phyloP scores from a whole-genome alignment of 2,888 invertebrate species.

The Leptothorax acervorum region DNA sequence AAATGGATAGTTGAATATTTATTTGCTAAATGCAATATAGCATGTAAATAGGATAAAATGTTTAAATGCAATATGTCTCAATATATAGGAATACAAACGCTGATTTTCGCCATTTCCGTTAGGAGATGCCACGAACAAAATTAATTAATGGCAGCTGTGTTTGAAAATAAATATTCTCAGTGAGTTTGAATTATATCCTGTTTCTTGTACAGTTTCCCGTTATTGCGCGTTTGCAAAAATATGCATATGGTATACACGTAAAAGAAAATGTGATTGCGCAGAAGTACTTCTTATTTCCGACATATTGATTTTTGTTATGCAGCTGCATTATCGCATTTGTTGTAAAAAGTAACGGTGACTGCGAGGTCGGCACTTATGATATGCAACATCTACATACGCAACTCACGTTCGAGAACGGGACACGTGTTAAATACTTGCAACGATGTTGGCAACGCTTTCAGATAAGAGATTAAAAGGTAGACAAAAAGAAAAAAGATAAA shows the following conservation, averaged over 20 bases:
- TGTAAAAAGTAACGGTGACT: not conserved
- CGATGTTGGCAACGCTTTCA: slow-evolving; percentile 6
- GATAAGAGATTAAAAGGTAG: slow-evolving; percentile 34
- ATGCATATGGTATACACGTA: not conserved
- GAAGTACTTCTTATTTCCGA: not conserved
- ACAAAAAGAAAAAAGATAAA: not conserved
- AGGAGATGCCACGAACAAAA: not conserved
- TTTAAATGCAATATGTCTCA: not conserved
- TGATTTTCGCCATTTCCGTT: not conserved
- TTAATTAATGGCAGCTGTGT: slow-evolving; percentile 2
- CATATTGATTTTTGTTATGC: slow-evolving; percentile 16
- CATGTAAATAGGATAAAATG: not conserved
- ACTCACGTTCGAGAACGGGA: slow-evolving; percentile 6
- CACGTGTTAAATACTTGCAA: slow-evolving; percentile 14
- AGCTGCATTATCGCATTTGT: not conserved
- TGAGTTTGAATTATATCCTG: not conserved
- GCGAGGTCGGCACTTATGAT: not conserved
- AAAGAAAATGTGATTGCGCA: not conserved
- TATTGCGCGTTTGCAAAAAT: not conserved
- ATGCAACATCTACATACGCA: not conserved
- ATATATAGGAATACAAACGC: not conserved
- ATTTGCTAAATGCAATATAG: not conserved
- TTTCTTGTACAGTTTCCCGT: not conserved
- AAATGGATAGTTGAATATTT: not conserved
- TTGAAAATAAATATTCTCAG: slow-evolving; percentile 12